Conservation (phyloP, 1,140 invertebrate genomes). For the Papilio dardanus region DNA sequence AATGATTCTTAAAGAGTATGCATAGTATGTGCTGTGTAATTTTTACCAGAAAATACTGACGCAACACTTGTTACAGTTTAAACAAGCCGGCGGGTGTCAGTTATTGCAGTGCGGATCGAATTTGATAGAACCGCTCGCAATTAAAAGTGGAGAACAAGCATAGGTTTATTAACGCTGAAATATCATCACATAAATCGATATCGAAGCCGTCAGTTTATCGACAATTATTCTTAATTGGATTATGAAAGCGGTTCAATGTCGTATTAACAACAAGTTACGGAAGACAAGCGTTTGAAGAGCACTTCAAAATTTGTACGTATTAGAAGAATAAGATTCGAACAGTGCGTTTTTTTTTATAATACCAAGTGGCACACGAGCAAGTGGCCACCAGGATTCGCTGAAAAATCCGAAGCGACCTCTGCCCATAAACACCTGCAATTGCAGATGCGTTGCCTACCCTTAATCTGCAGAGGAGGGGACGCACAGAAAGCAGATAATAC, state of each 20-base stretch:
- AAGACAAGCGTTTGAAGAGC: constrained; percentile 19
- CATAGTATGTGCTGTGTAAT: no score
- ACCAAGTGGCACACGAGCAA: no score
- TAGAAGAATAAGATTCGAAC: background rate
- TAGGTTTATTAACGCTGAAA: constrained; percentile 82
- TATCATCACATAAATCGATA: constrained; percentile 81
- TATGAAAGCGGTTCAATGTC: constrained; percentile 75
- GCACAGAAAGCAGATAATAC: no score
- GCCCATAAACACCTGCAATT: no score
- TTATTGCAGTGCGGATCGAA: constrained; percentile 60
- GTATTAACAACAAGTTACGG: constrained; percentile 42
- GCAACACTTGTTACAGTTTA: constrained; percentile 44
- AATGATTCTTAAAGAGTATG: no score
- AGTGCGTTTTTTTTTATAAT: background rate
- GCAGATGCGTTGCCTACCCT: no score
- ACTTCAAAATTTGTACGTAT: background rate
- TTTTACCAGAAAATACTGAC: no score
- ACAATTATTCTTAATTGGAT: constrained; percentile 82
- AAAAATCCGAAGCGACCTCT: no score
- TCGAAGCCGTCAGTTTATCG: constrained; percentile 79
- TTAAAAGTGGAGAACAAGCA: constrained; percentile 79
- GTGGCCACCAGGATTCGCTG: no score
- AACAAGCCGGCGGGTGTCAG: constrained; percentile 58
- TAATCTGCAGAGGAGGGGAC: no score
- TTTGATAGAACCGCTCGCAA: constrained; percentile 76